Evolutionary conservation across 1,140 invertebrate species (phyloP), one percentile per base, ranked within the genome.

Genomic region (Spodoptera litura): DNA sequence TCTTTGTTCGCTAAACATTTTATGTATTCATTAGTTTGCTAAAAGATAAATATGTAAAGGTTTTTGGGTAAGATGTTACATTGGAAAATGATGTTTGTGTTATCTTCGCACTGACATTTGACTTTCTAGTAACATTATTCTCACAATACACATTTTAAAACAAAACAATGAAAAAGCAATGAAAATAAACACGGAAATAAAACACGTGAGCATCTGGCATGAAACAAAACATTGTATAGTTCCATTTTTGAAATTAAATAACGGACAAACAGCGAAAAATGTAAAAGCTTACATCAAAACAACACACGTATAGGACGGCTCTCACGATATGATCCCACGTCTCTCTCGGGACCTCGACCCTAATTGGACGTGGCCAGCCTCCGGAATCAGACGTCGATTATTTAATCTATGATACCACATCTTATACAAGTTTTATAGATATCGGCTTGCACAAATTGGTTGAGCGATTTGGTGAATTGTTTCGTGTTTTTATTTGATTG

Each of bases 351-450:
- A 88, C 84, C 73, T 31, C 62, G 79, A 78, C 85, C 87, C 88
- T 93, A 93, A 91, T 93, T 91, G 88, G 83, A 91, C 89, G 90
- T 87, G 89, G 85, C 78, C 85, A 73, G 87, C 85, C 86, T 90
- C 70, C 76, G 73, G 80, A 88, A 89, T 86, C 78, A 83, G 75
- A 79, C 75, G 79, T 58, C 87, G 85, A 88, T 90, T 88, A 90
- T 88, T 89, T 88, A 89, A 89, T 90, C 85, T 84, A 74, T 83
- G 81, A 83, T 86, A 80, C 74, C 25, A 79, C 79, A 74, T 81
- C 83, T 81, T 77, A 75, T 74, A 78, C 77, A 77, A 86, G 62
- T 77, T 81, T 80, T 80, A 78, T 44, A 44, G 38, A 44, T 80
- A 77, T 53, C 66, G 59, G 58, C 73, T 75, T 53, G 59, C 72